Conservation (phyloP, 2,113 vertebrate species). For the Uria aalge region DNA sequence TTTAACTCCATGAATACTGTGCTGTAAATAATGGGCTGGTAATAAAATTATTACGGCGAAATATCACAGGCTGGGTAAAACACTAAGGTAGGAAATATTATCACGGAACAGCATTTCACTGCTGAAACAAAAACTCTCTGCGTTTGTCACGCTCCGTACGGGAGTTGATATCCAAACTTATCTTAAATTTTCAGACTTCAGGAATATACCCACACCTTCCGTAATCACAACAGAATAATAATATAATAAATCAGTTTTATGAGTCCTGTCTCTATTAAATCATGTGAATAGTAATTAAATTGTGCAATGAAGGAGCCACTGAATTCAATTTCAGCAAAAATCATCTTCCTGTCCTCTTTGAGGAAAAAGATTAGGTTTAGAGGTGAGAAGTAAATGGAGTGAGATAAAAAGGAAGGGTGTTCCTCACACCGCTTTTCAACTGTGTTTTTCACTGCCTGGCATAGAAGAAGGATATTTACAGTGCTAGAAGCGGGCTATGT, state of each 20-base stretch:
- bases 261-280: conserved; percentile 36
- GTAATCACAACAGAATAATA: conserved; percentile 36
- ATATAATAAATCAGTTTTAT: conserved; percentile 41
- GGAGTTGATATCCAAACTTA: background rate
- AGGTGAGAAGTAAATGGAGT: background rate
- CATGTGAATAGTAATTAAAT: conserved; percentile 53
- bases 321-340: conserved; percentile 42
- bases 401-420: background rate
- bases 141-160: background rate
- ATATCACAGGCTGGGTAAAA: background rate
- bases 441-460: background rate
- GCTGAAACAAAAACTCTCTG: background rate
- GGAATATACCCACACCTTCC: background rate
- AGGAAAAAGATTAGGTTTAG: background rate
- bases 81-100: background rate
- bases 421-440: background rate
- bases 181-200: conserved; percentile 41
- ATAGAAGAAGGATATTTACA: background rate
- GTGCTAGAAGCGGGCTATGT: background rate
- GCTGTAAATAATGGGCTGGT: background rate
- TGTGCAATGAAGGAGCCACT: conserved; percentile 3
- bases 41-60: conserved; percentile 1
- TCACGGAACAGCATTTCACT: background rate
- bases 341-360: background rate
- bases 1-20: background rate